Conservation (phyloP, 2,797 vertebrate genomes). For the Halcyon chelicuti region DNA sequence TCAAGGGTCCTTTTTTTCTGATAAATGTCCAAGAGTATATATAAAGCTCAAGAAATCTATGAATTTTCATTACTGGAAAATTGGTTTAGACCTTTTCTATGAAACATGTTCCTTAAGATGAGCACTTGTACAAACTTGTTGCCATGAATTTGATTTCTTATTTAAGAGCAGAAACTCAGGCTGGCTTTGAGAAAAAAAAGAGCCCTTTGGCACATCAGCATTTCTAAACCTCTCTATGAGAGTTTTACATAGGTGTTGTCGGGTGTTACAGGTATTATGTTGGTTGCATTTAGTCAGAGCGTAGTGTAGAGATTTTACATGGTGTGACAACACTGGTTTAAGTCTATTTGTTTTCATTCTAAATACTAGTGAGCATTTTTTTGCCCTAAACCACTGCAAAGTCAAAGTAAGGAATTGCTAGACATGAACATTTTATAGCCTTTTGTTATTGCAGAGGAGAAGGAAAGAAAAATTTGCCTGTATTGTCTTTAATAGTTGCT, state of each 20-base stretch:
- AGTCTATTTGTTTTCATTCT: slow-evolving; percentile 18
- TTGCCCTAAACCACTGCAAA: slow-evolving; percentile 12
- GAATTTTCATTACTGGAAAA: not conserved
- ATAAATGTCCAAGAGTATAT: not conserved
- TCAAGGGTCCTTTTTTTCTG: not conserved
- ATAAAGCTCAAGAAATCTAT: not conserved
- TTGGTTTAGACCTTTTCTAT: not conserved
- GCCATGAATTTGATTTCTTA: not conserved
- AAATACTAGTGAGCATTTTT: not conserved
- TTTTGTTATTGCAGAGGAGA: slow-evolving; percentile 12
- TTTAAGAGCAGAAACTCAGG: not conserved
- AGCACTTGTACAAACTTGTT: not conserved
- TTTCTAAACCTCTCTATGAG: not conserved
- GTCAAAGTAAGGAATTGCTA: not conserved
- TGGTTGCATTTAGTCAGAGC: not conserved
- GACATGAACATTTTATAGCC: not conserved
- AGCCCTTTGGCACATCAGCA: not conserved
- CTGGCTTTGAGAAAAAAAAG: not conserved
- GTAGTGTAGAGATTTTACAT: not conserved
- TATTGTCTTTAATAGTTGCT: slow-evolving; percentile 3
- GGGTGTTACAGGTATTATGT: not conserved
- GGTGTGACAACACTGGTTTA: not conserved
- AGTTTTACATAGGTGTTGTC: not conserved
- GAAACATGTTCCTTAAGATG: not conserved
- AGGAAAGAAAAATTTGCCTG: not conserved